These are phyloP conservation scores for Noctua pronuba DNA, from an alignment of 2,888 invertebrate genomes.

Conservation along the genomic window DNA sequence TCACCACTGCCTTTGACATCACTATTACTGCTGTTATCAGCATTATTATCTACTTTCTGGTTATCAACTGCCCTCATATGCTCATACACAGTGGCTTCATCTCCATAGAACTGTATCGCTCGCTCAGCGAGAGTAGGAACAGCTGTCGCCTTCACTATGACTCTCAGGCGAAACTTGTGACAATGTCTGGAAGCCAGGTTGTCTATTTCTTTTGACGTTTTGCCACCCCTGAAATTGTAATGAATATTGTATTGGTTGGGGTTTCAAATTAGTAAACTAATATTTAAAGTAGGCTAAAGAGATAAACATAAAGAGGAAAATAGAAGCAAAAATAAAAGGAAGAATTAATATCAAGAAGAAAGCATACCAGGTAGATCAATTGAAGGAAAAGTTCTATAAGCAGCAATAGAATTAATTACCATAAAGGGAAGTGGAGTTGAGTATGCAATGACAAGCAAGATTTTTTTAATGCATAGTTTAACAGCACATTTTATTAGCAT, in stretches of 20 bases:
- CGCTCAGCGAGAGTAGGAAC: slow-evolving; percentile 70
- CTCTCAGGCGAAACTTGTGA: slow-evolving; percentile 86
- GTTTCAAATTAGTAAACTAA: neutral
- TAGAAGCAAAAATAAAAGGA: neutral
- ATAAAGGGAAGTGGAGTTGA: neutral
- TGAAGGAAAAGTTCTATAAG: neutral
- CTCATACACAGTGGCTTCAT: slow-evolving; percentile 69
- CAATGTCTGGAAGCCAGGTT: slow-evolving; percentile 86
- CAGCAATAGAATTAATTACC: neutral
- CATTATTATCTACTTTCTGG: slow-evolving; percentile 16
- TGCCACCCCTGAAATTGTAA: slow-evolving; percentile 82
- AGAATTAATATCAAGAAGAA: neutral
- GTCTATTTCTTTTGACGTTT: slow-evolving; percentile 81
- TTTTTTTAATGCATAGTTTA: neutral
- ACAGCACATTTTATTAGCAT: neutral
- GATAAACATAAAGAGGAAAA: neutral
- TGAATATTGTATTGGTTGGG: neutral
- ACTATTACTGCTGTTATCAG: neutral
- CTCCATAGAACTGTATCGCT: slow-evolving; percentile 75
- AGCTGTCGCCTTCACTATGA: slow-evolving; percentile 76
- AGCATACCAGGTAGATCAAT: neutral
- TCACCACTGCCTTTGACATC: neutral
- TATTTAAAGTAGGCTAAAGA: neutral
- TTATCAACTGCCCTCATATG: slow-evolving; percentile 56
- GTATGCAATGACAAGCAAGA: neutral